These are phyloP conservation scores for Lepidonotus clava DNA, from an alignment of 2,888 invertebrate genomes.

Conservation along the genomic window DNA sequence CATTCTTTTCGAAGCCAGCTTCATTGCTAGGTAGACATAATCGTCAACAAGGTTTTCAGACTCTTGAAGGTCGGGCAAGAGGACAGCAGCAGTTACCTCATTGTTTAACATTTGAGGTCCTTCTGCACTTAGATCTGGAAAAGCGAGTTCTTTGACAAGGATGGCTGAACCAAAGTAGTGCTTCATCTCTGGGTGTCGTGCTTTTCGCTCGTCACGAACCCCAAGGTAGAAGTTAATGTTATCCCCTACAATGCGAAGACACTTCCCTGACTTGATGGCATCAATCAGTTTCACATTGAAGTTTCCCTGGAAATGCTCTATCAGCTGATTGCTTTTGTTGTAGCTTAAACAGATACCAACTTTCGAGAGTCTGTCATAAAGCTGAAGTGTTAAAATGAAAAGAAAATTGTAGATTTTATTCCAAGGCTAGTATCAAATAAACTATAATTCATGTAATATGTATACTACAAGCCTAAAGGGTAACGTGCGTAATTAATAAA, in stretches of 20 bases:
- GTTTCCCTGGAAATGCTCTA: background rate
- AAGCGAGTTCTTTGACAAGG: background rate
- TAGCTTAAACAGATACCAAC: background rate
- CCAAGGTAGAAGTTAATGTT: slow-evolving; percentile 10
- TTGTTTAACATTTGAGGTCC: background rate
- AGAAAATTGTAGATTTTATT: no score
- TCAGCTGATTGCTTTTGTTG: background rate
- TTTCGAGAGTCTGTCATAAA: no score
- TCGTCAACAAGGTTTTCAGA: background rate
- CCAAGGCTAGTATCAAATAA: no score
- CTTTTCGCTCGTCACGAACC: background rate
- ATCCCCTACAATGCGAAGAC: background rate
- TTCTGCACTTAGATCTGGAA: background rate
- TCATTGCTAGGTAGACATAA: background rate
- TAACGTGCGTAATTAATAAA: no score
- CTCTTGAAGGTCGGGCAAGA: background rate
- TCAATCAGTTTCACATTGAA: background rate
- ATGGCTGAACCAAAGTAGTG: slow-evolving; percentile 9
- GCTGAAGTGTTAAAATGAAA: no score
- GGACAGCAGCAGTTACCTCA: background rate
- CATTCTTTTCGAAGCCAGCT: background rate
- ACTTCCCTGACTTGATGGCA: background rate
- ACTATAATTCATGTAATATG: no score
- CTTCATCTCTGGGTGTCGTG: background rate
- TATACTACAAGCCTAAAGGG: no score